Base-by-base conservation (phyloP, 30 jellyfish, hydroid and myxozoan species). In the Haliclystus octoradiatus region DNA sequence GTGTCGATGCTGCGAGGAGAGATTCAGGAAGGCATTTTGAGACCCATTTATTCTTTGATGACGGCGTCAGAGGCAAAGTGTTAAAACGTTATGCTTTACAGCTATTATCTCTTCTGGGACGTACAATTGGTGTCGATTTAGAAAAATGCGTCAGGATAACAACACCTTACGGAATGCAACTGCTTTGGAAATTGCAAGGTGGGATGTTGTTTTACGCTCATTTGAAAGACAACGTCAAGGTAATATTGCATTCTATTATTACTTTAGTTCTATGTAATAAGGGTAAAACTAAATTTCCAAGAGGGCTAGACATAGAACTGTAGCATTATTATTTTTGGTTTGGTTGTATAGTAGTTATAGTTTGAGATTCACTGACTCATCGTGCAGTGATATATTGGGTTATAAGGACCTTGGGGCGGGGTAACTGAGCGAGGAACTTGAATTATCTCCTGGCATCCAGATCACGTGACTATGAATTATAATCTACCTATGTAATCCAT, bases 121-220 rank as follows among this genome's bases (percentile, higher is more conserved):
- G 50, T 49, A 86, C 91, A 0, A 71, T 86, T 34, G 70, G 71
- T 0, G 84, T 79, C 19, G 74, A 46, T 23, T 66, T 73, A 28
- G 76, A 46, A 0, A 74, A 74, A 2, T 82, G 80, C 22, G 65
- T 67, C 34, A 79, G 71, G 50, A 77, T 78, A 7, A 93, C 73
- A 53, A 86, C 94, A 35, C 96, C 96, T 26, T 86, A 86, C 66
- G 96, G 96, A 13, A 13, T 86, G 69, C 94, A 79, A 33, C 71
- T 86, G 86, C 72, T 65, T 69, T 86, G 96, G 96, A 60, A 70
- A 52, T 73, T 86, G 40, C 94, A 93, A 9, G 77, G 90, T 50
- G 96, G 96, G 52, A 86, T 79, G 96, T 92, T 92, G 19, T 80
- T 86, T 64, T 71, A 78, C 3, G 65, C 79, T 46, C 96, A 86